Conservation (phyloP, 2,888 invertebrate species). For the Cataglyphis livida region DNA sequence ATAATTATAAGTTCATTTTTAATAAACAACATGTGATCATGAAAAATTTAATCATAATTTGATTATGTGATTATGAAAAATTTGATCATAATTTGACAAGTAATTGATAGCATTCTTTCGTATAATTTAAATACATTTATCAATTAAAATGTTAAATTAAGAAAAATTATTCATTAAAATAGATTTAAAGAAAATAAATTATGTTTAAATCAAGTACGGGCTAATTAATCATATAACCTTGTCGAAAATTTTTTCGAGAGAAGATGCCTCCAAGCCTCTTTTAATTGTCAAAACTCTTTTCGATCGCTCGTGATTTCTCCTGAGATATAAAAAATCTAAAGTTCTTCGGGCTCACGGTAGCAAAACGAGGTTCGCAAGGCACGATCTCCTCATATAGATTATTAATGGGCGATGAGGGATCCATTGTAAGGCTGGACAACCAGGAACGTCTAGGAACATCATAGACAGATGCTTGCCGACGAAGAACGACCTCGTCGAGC, state of each 20-base stretch:
- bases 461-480: constrained; percentile 57
- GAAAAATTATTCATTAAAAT: background rate
- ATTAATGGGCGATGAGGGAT: constrained; percentile 70
- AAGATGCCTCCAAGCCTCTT: background rate
- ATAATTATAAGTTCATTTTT: background rate
- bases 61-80: background rate
- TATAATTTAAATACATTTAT: background rate
- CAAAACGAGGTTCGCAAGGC: constrained; percentile 58
- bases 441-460: constrained; percentile 67
- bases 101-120: background rate
- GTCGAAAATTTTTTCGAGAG: background rate
- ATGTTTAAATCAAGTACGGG: background rate
- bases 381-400: constrained; percentile 15
- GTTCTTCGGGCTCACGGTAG: constrained; percentile 71
- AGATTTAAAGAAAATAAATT: background rate
- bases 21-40: background rate
- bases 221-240: background rate
- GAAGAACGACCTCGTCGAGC: constrained; percentile 9
- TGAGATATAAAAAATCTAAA: constrained; percentile 33
- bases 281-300: background rate
- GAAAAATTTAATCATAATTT: background rate
- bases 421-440: background rate
- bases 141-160: background rate
- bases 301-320: constrained; percentile 18
- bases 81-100: background rate